These are phyloP conservation scores for Danio jaintianensis DNA, from an alignment of 2,797 vertebrate genomes.

Conservation along the genomic window DNA sequence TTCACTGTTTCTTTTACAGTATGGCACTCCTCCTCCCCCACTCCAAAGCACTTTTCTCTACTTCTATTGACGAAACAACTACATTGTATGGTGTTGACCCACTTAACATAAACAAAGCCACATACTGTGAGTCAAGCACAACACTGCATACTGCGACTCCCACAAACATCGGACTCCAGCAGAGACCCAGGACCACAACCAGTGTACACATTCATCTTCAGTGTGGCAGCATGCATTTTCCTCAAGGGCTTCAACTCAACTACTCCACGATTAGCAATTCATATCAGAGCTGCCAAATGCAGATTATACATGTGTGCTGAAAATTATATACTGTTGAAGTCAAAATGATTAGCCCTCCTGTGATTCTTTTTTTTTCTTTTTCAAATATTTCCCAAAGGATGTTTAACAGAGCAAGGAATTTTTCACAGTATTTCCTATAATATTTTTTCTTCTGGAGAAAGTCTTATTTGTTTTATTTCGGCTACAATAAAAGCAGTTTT, in stretches of 20 bases:
- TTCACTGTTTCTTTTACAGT: background rate
- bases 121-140: constrained; percentile 13
- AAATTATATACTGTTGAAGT: background rate
- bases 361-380: no score
- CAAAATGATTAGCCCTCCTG: no score
- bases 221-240: background rate
- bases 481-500: no score
- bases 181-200: background rate
- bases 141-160: background rate
- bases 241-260: background rate
- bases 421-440: no score
- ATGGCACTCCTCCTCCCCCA: constrained; percentile 2
- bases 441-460: no score
- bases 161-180: constrained; percentile 7
- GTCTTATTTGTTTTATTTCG: no score
- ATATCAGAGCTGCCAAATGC: background rate
- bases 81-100: constrained; percentile 16
- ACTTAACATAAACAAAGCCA: constrained; percentile 43
- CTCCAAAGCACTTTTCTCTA: background rate
- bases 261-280: background rate
- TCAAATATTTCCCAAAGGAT: no score
- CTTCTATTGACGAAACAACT: constrained; percentile 11
- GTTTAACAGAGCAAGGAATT: no score
- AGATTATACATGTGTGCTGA: background rate
- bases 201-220: background rate